Evolutionary conservation across 2,113 vertebrate genomes (phyloP).

Genomic region (Engystomops pustulosus): DNA sequence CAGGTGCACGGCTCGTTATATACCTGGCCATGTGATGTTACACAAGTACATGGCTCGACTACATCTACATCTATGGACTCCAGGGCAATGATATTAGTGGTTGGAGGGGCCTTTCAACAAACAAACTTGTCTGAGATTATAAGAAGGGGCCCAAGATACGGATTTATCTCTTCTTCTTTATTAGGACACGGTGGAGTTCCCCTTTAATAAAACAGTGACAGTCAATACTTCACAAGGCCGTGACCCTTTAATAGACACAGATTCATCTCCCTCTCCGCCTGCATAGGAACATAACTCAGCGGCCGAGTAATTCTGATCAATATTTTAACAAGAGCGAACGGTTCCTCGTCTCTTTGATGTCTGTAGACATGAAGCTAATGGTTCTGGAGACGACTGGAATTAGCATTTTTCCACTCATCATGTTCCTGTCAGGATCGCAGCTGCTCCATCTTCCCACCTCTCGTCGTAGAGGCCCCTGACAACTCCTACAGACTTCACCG

Average conservation of each 20-base stretch:
- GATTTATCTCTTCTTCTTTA: no score
- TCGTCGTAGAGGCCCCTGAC: neutral
- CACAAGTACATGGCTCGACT: no score
- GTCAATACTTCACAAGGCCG: neutral
- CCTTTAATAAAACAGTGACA: neutral
- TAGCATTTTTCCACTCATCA: conserved; percentile 32
- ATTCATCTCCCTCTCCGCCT: neutral
- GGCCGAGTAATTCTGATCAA: neutral
- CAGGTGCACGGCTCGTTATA: no score
- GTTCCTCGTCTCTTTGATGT: conserved; percentile 36
- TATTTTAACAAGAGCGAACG: neutral
- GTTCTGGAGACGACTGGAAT: conserved; percentile 12
- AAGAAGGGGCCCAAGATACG: no score
- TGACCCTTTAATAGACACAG: neutral
- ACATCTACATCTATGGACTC: no score
- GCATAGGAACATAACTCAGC: neutral
- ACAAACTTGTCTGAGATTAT: no score
- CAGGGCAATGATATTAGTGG: no score
- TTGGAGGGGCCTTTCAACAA: no score
- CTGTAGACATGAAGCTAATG: conserved; percentile 17
- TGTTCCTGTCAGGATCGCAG: conserved; percentile 3
- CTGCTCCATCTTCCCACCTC: conserved; percentile 10
- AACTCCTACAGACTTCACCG: neutral
- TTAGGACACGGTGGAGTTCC: neutral
- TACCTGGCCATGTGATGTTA: no score